Conservation (phyloP, 1,140 invertebrate genomes). For the Cherax quadricarinatus region DNA sequence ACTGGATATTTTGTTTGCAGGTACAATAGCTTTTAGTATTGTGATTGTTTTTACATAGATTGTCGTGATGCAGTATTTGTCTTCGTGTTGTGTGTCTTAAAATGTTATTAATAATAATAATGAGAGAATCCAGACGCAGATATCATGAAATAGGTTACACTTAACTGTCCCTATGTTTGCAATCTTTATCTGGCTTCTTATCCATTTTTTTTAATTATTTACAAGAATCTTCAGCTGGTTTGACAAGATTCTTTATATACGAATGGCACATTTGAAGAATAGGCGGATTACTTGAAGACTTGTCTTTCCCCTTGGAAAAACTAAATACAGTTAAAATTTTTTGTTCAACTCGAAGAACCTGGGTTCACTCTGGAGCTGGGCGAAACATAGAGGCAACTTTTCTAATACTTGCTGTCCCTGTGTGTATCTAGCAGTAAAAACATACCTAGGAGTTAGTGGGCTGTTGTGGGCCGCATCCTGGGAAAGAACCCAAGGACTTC, state of each 20-base stretch:
- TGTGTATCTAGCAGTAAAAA: not conserved
- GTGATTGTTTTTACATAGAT: not conserved
- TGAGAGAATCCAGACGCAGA: not conserved
- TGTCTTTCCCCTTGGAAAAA: no score
- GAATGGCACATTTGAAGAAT: not conserved
- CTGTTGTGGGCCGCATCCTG: no score
- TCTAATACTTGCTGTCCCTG: not conserved
- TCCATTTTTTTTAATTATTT: not conserved
- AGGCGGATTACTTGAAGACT: not conserved
- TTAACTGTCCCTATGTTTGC: not conserved
- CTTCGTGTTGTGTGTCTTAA: not conserved
- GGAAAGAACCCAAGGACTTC: not conserved
- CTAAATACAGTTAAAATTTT: no score
- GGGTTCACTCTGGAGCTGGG: no score
- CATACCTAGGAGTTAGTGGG: no score
- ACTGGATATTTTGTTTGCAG: slow-evolving; percentile 12
- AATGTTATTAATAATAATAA: not conserved
- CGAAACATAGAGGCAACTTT: no score
- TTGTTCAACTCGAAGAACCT: no score
- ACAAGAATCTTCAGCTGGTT: slow-evolving; percentile 1
- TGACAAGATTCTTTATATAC: not conserved
- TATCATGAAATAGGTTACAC: not conserved
- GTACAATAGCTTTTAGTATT: not conserved
- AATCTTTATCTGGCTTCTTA: no score
- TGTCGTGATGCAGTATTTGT: slow-evolving; percentile 7